Conservation (phyloP, 1,140 invertebrate species). For the Anastrepha ludens region DNA sequence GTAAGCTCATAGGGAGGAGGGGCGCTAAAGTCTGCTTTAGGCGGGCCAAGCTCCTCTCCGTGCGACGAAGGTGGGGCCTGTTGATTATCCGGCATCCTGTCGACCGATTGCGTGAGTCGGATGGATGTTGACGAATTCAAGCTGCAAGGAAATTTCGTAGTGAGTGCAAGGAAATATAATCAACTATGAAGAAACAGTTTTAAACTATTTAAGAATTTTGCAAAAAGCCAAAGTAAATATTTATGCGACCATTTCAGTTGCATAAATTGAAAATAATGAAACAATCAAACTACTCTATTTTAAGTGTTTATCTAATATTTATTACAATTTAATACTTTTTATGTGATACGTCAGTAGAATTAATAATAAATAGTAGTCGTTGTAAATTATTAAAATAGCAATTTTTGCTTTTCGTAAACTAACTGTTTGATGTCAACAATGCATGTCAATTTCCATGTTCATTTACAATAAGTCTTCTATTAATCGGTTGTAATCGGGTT, state of each 20-base stretch:
- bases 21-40: conserved; percentile 87
- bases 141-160: conserved; percentile 30
- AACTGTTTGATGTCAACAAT: neutral
- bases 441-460: neutral
- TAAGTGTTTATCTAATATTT: conserved; percentile 29
- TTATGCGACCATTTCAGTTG: neutral
- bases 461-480: neutral
- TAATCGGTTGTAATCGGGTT: neutral
- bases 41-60: conserved; percentile 79
- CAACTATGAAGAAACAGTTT: too few species aligned
- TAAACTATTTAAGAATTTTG: too few species aligned
- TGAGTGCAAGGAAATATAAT: neutral
- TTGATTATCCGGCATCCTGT: conserved; percentile 67
- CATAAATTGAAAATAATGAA: neutral
- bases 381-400: conserved; percentile 12
- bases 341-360: conserved; percentile 2
- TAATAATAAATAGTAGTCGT: conserved; percentile 54
- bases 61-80: conserved; percentile 40
- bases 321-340: conserved; percentile 41
- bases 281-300: neutral
- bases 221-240: neutral
- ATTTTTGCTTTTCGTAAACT: conserved; percentile 22
- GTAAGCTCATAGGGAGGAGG: conserved; percentile 84
- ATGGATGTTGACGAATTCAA: neutral
- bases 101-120: neutral